Evolutionary conservation across 1,140 invertebrate species (phyloP), one percentile per base, ranked within the genome.

Genomic region (Achatina immaculata): DNA sequence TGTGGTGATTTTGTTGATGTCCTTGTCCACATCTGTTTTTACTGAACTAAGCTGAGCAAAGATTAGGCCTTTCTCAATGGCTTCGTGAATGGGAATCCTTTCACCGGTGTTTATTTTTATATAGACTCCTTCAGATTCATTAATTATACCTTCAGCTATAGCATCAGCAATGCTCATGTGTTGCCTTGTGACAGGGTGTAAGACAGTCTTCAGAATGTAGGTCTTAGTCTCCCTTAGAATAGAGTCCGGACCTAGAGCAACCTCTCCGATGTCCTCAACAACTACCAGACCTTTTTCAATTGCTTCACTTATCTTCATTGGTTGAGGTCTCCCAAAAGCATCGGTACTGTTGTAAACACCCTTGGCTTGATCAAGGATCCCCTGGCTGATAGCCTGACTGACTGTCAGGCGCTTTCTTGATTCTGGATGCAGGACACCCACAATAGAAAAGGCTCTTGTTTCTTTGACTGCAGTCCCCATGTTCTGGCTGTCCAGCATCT

Each of bases 361-460:
- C 83, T 94, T 94, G 0, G 94, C 92, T 19, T 94, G 92, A 92
- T 99, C 96, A 80, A 99, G 91, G 78, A 99, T 93, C 69, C 96
- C 96, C 84, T 95, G 93, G 76, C 95, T 93, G 1, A 98, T 93
- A 0, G 97, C 97, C 91, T 98, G 94, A 45, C 94, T 94, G 16
- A 98, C 95, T 34, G 93, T 95, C 0, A 99, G 85, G 11, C 93
- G 91, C 85, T 96, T 94, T 78, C 95, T 96, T 83, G 94, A 94
- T 88, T 95, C 93, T n/a, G 96, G 95, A 92, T 99, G 96, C 31
- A 95, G 91, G 2, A 97, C 96, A 51, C 93, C 93, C 43, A 94
- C 90, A 40, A 92, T 89, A 9, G 89, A 89, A 78, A 90, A 91
- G 16, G 88, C 88, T 81, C 83, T 87, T 28, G 87, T 88, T 78